These are phyloP conservation scores for Betta splendens DNA, from an alignment of 2,797 vertebrate species.

Conservation along the genomic window DNA sequence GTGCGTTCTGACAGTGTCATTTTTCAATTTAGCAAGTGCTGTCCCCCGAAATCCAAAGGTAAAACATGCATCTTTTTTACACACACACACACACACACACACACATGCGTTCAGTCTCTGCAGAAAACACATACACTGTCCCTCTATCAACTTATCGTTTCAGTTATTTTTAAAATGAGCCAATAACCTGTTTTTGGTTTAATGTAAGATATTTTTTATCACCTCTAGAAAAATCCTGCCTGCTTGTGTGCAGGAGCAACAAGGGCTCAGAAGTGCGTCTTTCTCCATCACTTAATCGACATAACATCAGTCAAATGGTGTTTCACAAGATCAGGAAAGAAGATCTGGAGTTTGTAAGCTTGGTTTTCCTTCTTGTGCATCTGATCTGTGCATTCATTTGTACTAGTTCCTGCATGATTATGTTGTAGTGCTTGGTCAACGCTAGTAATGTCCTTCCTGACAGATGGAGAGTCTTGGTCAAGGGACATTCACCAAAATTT, in stretches of 20 bases:
- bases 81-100: no score
- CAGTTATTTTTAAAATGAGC: background rate
- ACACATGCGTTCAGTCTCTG: no score
- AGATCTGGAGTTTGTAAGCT: conserved; percentile 91
- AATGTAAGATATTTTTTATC: background rate
- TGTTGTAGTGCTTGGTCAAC: background rate
- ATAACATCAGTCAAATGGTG: conserved; percentile 96
- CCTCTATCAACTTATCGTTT: conserved; percentile 11
- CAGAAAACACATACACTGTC: background rate
- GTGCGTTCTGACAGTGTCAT: conserved; percentile 92
- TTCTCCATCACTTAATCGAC: conserved; percentile 87
- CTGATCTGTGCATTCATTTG: background rate
- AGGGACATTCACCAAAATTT: conserved; percentile 97
- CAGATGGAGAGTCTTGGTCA: conserved; percentile 94
- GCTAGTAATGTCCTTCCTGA: conserved; percentile 5
- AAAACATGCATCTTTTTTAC: background rate
- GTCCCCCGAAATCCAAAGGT: conserved; percentile 94
- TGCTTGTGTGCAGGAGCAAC: conserved; percentile 92
- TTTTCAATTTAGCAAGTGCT: conserved; percentile 95
- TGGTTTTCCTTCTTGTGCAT: background rate
- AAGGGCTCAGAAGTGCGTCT: conserved; percentile 85
- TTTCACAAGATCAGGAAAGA: conserved; percentile 99
- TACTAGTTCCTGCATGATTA: background rate
- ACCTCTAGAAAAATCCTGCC: conserved; percentile 91
- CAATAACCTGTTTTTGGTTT: background rate